Base-by-base conservation (phyloP, 1,140 invertebrate species). In the Meloidogyne exigua region DNA sequence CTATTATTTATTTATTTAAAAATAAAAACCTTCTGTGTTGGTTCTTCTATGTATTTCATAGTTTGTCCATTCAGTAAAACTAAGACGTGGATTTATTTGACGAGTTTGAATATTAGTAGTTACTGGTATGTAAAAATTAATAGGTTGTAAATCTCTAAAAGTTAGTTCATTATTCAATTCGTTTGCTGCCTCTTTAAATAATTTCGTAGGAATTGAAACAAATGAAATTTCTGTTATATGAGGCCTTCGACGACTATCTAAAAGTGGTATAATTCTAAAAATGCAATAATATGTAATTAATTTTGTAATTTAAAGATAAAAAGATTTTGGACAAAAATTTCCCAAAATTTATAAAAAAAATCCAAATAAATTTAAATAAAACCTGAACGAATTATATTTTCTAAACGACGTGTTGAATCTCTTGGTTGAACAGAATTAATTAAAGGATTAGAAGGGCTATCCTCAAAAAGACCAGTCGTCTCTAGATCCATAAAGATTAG, bases 221-320 rank as follows among this genome's bases (percentile, higher is more conserved):
- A 82, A 81, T 21, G 75, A 70, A 73, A 81, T 79, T 71, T 81
- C 80, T 9, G 80, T 81, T 32, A 81, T 79, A n/a, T 79, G 67
- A 11, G 80, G 80, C 62, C 36, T 64, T 39, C 28, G 42, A 15
- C 65, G 62, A 26, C 72, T n/a, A 73, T 75, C 7, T 32, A 28
- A 11, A 18, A 39, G 7, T 23, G 7, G n/a, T 32, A 68, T 39
- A 64, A 70, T n/a, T n/a, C n/a, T n/a, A n/a, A n/a, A n/a, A n/a
- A n/a, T n/a, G n/a, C n/a, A n/a, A n/a, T n/a, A n/a, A n/a, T n/a
- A n/a, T n/a, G n/a, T n/a, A n/a, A n/a, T n/a, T n/a, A n/a, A 32
- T 32, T 3, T 32, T 32, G 28, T 3, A 32, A 32, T 7, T 32
- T 32, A 32, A 32, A 3, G 7, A 32, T 32, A 32, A 32, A 32